Conservation (phyloP, 1,140 invertebrate genomes). For the Aphaenogaster floridana region DNA sequence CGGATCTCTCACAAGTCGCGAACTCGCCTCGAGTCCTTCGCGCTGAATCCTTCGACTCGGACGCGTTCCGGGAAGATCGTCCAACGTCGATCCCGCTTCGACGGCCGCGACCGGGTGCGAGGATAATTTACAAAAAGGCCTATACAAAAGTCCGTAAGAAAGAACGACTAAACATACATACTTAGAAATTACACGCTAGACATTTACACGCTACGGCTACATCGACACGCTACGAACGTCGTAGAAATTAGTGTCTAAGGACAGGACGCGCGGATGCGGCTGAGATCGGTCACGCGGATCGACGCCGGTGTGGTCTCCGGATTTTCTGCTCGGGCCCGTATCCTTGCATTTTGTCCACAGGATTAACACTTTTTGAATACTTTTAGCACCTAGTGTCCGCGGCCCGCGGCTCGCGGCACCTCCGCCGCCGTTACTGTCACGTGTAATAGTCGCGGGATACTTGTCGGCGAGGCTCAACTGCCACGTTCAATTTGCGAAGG, state of each 20-base stretch:
- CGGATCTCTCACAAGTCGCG: background rate
- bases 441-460: background rate
- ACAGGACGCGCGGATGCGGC: slow-evolving; percentile 9
- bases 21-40: background rate
- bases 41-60: background rate
- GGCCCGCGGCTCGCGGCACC: slow-evolving; percentile 77
- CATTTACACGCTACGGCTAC: slow-evolving; percentile 66
- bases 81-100: slow-evolving; percentile 21
- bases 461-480: slow-evolving; percentile 54
- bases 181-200: slow-evolving; percentile 64
- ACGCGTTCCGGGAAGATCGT: background rate
- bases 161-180: slow-evolving; percentile 64
- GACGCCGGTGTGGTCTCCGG: slow-evolving; percentile 61
- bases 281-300: slow-evolving; percentile 6
- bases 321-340: slow-evolving; percentile 48
- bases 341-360: slow-evolving; percentile 73
- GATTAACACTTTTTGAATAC: slow-evolving; percentile 80
- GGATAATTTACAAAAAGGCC: slow-evolving; percentile 68
- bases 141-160: slow-evolving; percentile 75
- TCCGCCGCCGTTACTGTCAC: slow-evolving; percentile 70
- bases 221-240: slow-evolving; percentile 43
- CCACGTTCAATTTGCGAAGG: background rate
- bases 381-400: slow-evolving; percentile 83
- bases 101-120: background rate
- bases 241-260: slow-evolving; percentile 65